Evolutionary conservation across 2,113 vertebrate species (phyloP).

Genomic region (Tupaia chinensis): DNA sequence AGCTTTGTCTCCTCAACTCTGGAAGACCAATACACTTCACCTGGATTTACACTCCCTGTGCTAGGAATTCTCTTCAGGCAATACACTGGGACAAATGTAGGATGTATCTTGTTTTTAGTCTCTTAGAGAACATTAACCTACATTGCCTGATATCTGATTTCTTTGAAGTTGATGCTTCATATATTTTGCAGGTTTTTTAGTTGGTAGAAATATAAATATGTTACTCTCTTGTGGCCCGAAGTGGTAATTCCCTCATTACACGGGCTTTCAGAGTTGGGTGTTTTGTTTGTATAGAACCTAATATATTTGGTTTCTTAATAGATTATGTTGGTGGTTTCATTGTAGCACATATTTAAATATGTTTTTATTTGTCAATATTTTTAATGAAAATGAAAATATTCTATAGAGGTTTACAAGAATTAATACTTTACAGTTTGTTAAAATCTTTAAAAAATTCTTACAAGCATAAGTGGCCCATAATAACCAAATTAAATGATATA

Average conservation of each 20-base stretch:
- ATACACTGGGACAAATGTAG: background rate
- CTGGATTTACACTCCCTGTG: background rate
- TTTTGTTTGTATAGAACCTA: conserved; percentile 12
- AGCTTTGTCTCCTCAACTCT: conserved; percentile 30
- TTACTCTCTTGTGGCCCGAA: conserved; percentile 12
- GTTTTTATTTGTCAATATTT: conserved; percentile 15
- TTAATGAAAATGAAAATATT: conserved; percentile 61
- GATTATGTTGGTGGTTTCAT: conserved; percentile 26
- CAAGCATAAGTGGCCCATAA: background rate
- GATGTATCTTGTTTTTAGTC: conserved; percentile 18
- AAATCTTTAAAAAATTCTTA: conserved; percentile 55
- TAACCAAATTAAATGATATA: conserved; percentile 30
- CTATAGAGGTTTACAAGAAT: conserved; percentile 44
- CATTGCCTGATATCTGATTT: conserved; percentile 6
- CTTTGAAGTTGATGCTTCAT: conserved; percentile 14
- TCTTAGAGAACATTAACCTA: conserved; percentile 21
- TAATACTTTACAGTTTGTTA: conserved; percentile 30
- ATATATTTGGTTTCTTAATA: conserved; percentile 50
- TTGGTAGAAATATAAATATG: conserved; percentile 29
- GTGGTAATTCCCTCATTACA: background rate
- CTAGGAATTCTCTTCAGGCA: background rate
- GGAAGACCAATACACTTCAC: background rate
- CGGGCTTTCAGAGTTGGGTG: background rate
- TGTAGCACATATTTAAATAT: conserved; percentile 12
- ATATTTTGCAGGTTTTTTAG: conserved; percentile 44